Evolutionary conservation across 2,888 invertebrate species (phyloP).

Genomic region (Leucophora obtusa): DNA sequence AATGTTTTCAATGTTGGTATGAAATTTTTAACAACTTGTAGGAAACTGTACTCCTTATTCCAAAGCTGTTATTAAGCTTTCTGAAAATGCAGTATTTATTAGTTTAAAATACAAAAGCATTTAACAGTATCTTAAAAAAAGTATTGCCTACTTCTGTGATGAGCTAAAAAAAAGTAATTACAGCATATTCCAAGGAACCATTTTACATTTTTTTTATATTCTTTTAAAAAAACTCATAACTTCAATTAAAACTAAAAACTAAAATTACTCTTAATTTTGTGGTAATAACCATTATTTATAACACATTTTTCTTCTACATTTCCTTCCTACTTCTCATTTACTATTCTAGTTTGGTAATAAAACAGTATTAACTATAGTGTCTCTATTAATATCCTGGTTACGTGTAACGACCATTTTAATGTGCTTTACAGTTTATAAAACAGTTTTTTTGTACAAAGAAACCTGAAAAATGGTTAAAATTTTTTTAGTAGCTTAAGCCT

Average conservation of each 20-base stretch:
- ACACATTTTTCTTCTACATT: conserved; percentile 16
- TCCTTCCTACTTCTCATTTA: neutral
- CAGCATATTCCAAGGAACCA: neutral
- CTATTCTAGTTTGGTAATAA: conserved; percentile 56
- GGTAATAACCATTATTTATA: conserved; percentile 61
- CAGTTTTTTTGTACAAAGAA: neutral
- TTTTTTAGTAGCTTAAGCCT: conserved; percentile 26
- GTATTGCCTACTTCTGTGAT: too few relatives aligned
- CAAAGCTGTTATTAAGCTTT: too few relatives aligned
- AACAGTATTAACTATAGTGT: conserved; percentile 63
- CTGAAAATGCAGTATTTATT: too few relatives aligned
- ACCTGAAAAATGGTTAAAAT: neutral
- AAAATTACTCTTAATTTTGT: conserved; percentile 38
- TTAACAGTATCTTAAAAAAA: too few relatives aligned
- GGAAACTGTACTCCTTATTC: too few relatives aligned
- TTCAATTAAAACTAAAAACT: neutral
- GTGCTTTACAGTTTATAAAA: conserved; percentile 57
- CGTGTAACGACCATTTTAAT: conserved; percentile 64
- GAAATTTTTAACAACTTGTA: too few relatives aligned
- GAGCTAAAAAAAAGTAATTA: neutral
- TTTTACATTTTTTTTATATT: neutral
- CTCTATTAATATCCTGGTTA: conserved; percentile 64
- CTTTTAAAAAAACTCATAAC: neutral
- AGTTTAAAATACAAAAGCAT: too few relatives aligned
- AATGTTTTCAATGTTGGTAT: too few relatives aligned